Evolutionary conservation across 2,888 invertebrate genomes (phyloP).

Genomic region (Acanthoscelides obtectus): DNA sequence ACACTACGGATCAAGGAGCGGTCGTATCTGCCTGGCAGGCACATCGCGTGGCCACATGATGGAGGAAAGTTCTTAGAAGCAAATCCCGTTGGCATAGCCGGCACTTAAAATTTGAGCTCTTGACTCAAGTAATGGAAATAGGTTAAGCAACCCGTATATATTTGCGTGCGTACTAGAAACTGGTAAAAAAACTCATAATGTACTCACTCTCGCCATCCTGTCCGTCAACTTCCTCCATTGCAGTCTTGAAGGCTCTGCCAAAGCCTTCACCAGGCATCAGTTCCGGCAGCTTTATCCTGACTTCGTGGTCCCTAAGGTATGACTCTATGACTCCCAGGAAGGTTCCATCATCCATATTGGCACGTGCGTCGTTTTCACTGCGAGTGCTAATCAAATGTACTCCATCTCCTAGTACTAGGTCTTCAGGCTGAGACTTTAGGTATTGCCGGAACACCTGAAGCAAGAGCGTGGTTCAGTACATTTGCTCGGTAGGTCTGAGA

Average conservation of each 20-base stretch:
- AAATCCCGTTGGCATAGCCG: too few relatives aligned
- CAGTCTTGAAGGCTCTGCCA: conserved; percentile 51
- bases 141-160: too few relatives aligned
- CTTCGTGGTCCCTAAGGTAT: conserved; percentile 67
- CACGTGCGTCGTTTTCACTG: conserved; percentile 50
- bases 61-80: too few relatives aligned
- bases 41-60: too few relatives aligned
- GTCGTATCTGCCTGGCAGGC: too few relatives aligned
- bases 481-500: too few relatives aligned
- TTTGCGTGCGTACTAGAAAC: not conserved
- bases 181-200: not conserved
- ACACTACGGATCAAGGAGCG: too few relatives aligned
- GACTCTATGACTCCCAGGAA: conserved; percentile 57
- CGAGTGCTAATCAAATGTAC: conserved; percentile 52
- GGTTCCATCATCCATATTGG: conserved; percentile 51
- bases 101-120: too few relatives aligned
- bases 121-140: too few relatives aligned
- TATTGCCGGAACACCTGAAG: conserved; percentile 50
- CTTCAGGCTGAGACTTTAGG: conserved; percentile 51
- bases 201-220: conserved; percentile 52
- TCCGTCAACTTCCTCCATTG: conserved; percentile 48
- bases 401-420: conserved; percentile 59
- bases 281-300: conserved; percentile 66
- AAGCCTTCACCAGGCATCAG: conserved; percentile 61
- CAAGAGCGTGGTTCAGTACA: conserved; percentile 13